phyloP scores from a whole-genome alignment of 2,888 invertebrate genomes.

The Drosophila niveifrons region DNA sequence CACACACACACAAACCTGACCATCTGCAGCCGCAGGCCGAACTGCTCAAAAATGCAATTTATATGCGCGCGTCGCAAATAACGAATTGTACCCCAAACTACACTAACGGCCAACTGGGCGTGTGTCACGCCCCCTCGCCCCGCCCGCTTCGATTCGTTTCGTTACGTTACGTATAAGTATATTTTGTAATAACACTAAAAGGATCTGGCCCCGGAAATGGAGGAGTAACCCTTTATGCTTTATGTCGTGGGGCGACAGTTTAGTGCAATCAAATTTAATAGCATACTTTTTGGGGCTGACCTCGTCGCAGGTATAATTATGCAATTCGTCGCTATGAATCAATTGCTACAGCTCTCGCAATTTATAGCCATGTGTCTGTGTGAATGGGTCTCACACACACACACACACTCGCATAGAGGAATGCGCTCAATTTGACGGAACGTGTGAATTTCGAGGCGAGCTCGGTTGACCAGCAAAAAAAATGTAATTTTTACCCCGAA shows the following conservation, averaged over 20 bases:
- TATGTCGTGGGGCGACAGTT: constrained; percentile 25
- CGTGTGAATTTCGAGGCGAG: constrained; percentile 78
- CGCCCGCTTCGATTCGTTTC: constrained; percentile 9
- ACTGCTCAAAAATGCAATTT: constrained; percentile 80
- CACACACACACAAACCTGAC: constrained; percentile 28
- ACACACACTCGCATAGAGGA: constrained; percentile 11
- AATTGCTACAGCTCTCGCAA: constrained; percentile 60
- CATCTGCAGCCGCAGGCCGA: constrained; percentile 50
- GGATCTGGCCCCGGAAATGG: constrained; percentile 47
- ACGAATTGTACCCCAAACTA: constrained; percentile 80
- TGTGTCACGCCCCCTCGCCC: constrained; percentile 34
- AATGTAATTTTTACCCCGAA: constrained; percentile 73
- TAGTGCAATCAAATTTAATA: constrained; percentile 44
- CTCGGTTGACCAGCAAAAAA: constrained; percentile 74
- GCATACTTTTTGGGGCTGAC: constrained; percentile 26
- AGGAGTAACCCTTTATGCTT: constrained; percentile 9
- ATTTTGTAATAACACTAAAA: constrained; percentile 78
- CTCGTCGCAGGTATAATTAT: constrained; percentile 55
- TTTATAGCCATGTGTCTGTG: constrained; percentile 52
- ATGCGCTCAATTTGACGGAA: constrained; percentile 52
- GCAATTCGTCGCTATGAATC: constrained; percentile 53
- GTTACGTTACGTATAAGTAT: constrained; percentile 37
- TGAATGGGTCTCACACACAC: constrained; percentile 4
- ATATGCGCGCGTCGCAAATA: constrained; percentile 71
- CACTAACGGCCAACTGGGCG: constrained; percentile 59